Percentiles rank a stretch among this genome's conserved stretches.
These are phyloP conservation scores for Calliphora vomitoria DNA, from an alignment of 2,888 invertebrate genomes.

Conservation along the genomic window DNA sequence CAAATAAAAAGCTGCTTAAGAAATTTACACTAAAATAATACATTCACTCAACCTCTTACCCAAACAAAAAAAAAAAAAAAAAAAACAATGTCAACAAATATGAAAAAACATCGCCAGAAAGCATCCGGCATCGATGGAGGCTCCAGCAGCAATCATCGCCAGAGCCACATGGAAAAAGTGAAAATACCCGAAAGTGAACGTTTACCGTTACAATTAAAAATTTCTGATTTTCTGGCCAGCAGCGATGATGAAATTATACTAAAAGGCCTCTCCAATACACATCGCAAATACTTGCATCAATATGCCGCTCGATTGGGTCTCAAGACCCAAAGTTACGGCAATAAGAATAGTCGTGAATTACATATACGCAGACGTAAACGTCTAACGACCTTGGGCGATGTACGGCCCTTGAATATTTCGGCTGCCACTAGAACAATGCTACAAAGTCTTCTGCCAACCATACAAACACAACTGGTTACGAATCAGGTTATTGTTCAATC, in stretches of 20 bases:
- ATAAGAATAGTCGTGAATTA: constrained; percentile 76
- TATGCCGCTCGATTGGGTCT: constrained; percentile 77
- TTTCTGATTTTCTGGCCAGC: constrained; percentile 78
- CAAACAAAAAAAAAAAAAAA: constrained; percentile 14
- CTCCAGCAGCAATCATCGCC: constrained; percentile 40
- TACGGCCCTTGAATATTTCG: constrained; percentile 71
- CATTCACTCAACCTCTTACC: not conserved
- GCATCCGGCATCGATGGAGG: constrained; percentile 52
- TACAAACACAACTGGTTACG: constrained; percentile 62
- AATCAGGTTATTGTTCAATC: constrained; percentile 55
- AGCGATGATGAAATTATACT: constrained; percentile 74
- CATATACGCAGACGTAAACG: constrained; percentile 76
- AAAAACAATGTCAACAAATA: constrained; percentile 69
- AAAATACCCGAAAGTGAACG: constrained; percentile 70
- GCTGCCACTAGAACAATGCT: constrained; percentile 71
- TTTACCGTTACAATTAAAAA: constrained; percentile 74
- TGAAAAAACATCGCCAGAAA: constrained; percentile 67
- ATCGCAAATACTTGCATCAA: constrained; percentile 79
- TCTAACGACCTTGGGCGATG: constrained; percentile 63
- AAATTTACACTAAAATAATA: constrained; percentile 17
- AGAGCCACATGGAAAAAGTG: constrained; percentile 24
- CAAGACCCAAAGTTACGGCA: constrained; percentile 78
- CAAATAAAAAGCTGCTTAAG: not conserved
- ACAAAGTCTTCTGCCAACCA: constrained; percentile 69
- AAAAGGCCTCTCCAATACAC: constrained; percentile 73